These are phyloP conservation scores for Pseudochromis fuscus DNA, from an alignment of 2,797 vertebrate species.

Conservation along the genomic window DNA sequence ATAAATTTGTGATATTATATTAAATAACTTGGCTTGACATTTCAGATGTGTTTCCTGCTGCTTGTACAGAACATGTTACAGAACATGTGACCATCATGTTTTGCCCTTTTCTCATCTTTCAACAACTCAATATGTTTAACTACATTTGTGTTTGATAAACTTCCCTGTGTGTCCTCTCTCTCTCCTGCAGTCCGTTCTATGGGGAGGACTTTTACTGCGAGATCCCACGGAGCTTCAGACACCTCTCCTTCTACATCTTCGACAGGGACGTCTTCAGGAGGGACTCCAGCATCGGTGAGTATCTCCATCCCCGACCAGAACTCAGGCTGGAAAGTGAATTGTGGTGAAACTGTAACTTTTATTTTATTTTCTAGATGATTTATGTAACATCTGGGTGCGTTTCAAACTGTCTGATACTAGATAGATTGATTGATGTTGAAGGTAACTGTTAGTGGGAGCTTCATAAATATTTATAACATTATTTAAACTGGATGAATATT, in stretches of 20 bases:
- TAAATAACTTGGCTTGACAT: not conserved
- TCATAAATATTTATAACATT: not conserved
- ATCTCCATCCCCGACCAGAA: rapidly evolving
- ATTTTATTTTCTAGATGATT: too few species aligned
- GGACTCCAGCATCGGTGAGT: conserved; percentile 98
- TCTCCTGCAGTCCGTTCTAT: conserved; percentile 92
- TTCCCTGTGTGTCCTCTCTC: conserved; percentile 22
- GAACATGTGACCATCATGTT: not conserved
- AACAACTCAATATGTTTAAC: not conserved
- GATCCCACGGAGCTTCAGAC: conserved; percentile 97
- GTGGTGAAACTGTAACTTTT: too few species aligned
- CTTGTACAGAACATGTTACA: too few species aligned
- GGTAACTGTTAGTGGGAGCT: not conserved
- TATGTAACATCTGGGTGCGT: too few species aligned
- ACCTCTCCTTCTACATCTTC: conserved; percentile 98
- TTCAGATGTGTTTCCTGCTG: not conserved
- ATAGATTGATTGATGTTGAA: too few species aligned
- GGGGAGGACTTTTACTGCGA: conserved; percentile 99
- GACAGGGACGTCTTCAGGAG: conserved; percentile 99
- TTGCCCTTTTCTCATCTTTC: not conserved
- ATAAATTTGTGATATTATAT: not conserved
- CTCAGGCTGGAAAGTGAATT: not conserved
- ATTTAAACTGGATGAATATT: not conserved
- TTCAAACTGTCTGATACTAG: too few species aligned
- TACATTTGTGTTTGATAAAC: conserved; percentile 12